Evolutionary conservation across 2,888 invertebrate species (phyloP).

Genomic region (Sesia apiformis): DNA sequence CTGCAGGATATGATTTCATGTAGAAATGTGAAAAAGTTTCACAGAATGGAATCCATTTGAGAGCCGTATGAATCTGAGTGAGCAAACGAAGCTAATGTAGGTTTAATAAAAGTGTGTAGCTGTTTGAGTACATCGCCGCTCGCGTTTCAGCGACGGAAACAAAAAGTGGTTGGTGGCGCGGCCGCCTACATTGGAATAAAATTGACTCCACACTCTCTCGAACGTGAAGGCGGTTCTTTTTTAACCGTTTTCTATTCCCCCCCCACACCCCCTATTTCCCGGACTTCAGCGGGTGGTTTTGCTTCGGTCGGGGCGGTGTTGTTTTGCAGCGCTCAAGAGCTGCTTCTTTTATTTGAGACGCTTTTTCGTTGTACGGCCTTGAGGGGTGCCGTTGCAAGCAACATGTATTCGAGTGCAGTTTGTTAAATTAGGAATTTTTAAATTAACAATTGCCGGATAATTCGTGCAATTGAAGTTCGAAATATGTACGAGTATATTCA

Average conservation of each 20-base stretch:
- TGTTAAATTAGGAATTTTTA: slow-evolving; percentile 65
- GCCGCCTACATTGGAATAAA: slow-evolving; percentile 74
- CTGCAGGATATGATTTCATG: too few species aligned
- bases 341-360: slow-evolving; percentile 71
- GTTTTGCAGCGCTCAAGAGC: slow-evolving; percentile 73
- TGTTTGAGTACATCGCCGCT: slow-evolving; percentile 69
- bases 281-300: slow-evolving; percentile 73
- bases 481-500: not conserved
- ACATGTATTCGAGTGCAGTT: slow-evolving; percentile 67
- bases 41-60: not conserved
- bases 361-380: slow-evolving; percentile 66
- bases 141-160: slow-evolving; percentile 70
- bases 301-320: slow-evolving; percentile 70
- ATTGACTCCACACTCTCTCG: slow-evolving; percentile 74
- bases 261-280: slow-evolving; percentile 36
- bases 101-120: slow-evolving; percentile 68
- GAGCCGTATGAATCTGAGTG: not conserved
- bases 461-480: slow-evolving; percentile 33
- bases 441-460: slow-evolving; percentile 63
- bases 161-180: slow-evolving; percentile 70
- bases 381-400: slow-evolving; percentile 57
- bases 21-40: not conserved
- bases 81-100: slow-evolving; percentile 29
- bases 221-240: slow-evolving; percentile 68
- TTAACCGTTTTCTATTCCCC: slow-evolving; percentile 48